Conservation (phyloP, 2,113 vertebrate species). For the Daphoenositta chrysoptera region DNA sequence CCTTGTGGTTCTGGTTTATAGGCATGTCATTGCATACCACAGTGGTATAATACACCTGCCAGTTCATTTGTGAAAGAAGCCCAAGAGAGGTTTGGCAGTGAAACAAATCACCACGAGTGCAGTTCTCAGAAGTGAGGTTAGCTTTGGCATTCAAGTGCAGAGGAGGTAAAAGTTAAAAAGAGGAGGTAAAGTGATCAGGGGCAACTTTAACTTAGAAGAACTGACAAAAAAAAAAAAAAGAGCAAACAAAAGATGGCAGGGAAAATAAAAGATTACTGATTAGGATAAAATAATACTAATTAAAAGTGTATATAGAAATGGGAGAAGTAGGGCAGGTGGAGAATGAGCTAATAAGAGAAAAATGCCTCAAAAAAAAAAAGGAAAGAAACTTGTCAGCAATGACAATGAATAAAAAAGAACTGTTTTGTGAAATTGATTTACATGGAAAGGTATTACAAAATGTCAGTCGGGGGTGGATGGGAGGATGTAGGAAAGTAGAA, state of each 20-base stretch:
- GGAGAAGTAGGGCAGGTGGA: neutral
- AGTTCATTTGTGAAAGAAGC: neutral
- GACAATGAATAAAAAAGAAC: neutral
- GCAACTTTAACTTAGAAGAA: neutral
- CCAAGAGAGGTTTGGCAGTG: neutral
- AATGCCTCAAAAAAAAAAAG: neutral
- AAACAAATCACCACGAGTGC: neutral
- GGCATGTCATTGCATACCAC: neutral
- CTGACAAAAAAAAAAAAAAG: neutral
- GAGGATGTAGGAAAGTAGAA: neutral
- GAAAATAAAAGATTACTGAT: neutral
- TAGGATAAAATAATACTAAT: neutral
- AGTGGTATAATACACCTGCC: neutral
- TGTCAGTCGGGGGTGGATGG: neutral
- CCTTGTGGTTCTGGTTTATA: neutral
- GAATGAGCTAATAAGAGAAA: neutral
- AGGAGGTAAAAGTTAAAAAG: neutral
- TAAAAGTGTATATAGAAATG: neutral
- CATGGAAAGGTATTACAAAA: neutral
- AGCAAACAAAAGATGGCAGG: neutral
- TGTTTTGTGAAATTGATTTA: neutral
- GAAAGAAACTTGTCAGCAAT: neutral
- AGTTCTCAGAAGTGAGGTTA: neutral
- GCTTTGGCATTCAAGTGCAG: neutral
- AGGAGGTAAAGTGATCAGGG: neutral